These are phyloP conservation scores for Drosophila paranaensis DNA, from an alignment of 2,888 invertebrate genomes.

Conservation along the genomic window DNA sequence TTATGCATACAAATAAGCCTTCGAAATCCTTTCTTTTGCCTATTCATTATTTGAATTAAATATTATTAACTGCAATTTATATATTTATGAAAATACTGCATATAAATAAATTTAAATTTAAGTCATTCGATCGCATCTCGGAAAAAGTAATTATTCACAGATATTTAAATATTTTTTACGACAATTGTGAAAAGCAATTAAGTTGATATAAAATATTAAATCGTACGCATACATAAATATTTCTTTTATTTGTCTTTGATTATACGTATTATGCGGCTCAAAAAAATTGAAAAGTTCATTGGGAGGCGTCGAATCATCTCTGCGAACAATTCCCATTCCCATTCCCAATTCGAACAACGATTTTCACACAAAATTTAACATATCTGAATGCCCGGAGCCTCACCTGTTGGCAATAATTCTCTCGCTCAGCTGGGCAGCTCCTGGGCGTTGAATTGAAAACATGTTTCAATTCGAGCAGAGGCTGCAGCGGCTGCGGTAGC, in stretches of 20 bases:
- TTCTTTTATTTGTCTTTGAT: constrained; percentile 9
- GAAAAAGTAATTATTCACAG: background rate
- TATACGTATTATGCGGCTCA: background rate
- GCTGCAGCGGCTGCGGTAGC: constrained; percentile 23
- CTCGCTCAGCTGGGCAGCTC: constrained; percentile 46
- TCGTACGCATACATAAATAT: constrained; percentile 5
- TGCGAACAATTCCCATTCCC: constrained; percentile 9
- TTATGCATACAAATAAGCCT: background rate
- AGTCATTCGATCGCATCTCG: background rate
- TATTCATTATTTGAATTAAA: background rate
- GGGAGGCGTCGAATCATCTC: constrained; percentile 27
- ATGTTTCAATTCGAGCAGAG: constrained; percentile 23
- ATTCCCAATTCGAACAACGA: constrained; percentile 29
- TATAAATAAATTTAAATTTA: background rate
- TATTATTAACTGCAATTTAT: background rate
- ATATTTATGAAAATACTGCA: background rate
- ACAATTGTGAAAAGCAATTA: background rate
- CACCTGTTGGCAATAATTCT: constrained; percentile 56
- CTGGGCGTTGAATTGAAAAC: constrained; percentile 33
- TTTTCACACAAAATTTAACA: constrained; percentile 61
- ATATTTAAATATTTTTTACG: background rate
- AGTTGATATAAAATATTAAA: constrained; percentile 11
- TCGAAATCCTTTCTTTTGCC: too few species aligned
- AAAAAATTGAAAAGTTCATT: constrained; percentile 8
- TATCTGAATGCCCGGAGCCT: constrained; percentile 32